Evolutionary conservation across 2,888 invertebrate species (phyloP).

Genomic region (Drosophila histrio): DNA sequence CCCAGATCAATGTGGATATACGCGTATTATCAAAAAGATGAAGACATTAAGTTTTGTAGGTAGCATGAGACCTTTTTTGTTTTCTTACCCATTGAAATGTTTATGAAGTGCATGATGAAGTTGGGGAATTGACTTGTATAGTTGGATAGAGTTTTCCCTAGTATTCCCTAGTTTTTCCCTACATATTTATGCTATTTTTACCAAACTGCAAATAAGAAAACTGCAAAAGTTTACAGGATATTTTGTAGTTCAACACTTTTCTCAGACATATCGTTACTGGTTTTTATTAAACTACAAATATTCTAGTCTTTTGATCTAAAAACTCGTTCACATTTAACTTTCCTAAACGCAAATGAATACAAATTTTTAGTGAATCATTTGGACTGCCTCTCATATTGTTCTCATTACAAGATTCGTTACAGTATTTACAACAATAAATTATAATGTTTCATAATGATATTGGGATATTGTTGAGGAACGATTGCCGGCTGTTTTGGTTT

Average conservation of each 20-base stretch:
- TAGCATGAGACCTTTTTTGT: constrained; percentile 26
- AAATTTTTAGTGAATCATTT: neutral
- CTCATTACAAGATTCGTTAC: constrained; percentile 11
- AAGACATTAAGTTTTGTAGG: constrained; percentile 47
- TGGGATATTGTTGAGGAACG: constrained; percentile 18
- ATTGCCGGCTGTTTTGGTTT: constrained; percentile 33
- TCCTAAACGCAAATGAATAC: neutral
- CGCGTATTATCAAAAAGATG: constrained; percentile 41
- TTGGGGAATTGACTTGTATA: neutral
- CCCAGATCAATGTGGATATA: constrained; percentile 26
- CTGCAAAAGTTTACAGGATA: neutral
- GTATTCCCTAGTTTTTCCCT: neutral
- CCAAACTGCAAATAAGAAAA: neutral
- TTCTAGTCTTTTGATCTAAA: neutral
- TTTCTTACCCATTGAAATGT: constrained; percentile 3
- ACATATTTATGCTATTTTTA: neutral
- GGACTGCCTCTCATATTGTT: constrained; percentile 3
- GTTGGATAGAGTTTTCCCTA: neutral
- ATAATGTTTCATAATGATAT: constrained; percentile 32
- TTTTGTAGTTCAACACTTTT: neutral
- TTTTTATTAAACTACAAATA: neutral
- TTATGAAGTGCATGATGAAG: neutral
- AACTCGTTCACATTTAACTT: constrained; percentile 1
- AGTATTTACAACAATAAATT: constrained; percentile 42
- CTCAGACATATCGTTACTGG: neutral